These are phyloP conservation scores for Chrysomela aeneicollis DNA, from an alignment of 2,888 invertebrate genomes.

Conservation along the genomic window DNA sequence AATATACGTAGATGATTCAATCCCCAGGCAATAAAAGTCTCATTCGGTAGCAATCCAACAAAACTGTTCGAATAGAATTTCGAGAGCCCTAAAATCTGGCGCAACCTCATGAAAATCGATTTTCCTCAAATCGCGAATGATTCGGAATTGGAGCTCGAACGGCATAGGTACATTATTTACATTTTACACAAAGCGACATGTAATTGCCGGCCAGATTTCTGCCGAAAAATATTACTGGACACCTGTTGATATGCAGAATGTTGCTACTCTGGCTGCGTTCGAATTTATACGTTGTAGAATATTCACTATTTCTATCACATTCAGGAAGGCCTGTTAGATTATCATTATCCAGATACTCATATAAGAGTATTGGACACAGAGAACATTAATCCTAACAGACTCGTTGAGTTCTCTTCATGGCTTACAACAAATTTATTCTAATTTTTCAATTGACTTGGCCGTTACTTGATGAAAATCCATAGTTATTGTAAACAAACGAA, in stretches of 20 bases:
- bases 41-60: neutral
- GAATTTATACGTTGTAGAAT: no score
- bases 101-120: constrained; percentile 37
- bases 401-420: no score
- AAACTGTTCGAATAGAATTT: constrained; percentile 5
- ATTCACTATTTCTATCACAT: no score
- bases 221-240: constrained; percentile 44
- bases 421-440: no score
- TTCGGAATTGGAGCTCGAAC: constrained; percentile 29
- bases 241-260: constrained; percentile 46
- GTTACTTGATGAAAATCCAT: no score
- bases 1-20: constrained; percentile 1
- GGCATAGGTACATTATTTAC: constrained; percentile 43
- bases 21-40: neutral
- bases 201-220: constrained; percentile 39
- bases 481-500: no score
- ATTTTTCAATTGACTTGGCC: no score
- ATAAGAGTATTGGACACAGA: no score
- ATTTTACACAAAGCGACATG: constrained; percentile 41
- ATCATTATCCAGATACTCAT: no score
- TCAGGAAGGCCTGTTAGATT: no score
- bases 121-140: constrained; percentile 31
- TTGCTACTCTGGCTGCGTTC: no score
- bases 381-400: no score
- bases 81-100: constrained; percentile 17